Base-by-base conservation (phyloP, 2,888 invertebrate genomes). In the Clitarchus hookeri region DNA sequence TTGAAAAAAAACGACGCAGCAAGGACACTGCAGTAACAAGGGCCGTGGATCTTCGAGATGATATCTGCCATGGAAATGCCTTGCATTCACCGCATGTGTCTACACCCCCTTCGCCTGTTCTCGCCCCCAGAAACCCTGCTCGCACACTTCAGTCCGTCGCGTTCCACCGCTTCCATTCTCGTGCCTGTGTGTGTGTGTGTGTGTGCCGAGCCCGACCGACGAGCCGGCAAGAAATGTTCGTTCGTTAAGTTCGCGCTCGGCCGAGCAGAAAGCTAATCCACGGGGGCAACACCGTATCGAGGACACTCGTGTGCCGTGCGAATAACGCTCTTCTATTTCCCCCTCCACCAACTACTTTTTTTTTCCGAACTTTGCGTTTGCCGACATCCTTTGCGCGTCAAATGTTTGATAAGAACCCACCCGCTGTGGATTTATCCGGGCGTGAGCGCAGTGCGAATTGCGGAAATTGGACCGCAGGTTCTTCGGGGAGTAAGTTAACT, bases 191-290 rank as follows among this genome's bases (percentile, higher is more conserved):
- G 11, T 48, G 48, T 36, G 13, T 26, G 36, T 19, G n/a, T 16
- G 83, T 4, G 48, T 48, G 48, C 6, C 48, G 48, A 16, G 16
- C 48, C 6, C 12, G 48, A 13, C 48, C 48, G 48, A 48, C 48
- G 48, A 48, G 48, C 12, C 48, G 48, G 48, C 48, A 48, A 48
- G 48, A 48, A 48, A 48, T 48, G 48, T 48, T 48, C 48, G 48
- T 48, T 48, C 48, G 48, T 48, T 48, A 48, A 48, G 48, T 65
- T 65, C 65, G 65, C n/a, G 65, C 65, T 65, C 65, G 23, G 65
- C 65, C 65, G 65, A 65, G 65, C n/a, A n/a, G 65, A 65, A 65
- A 65, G 65, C 65, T 65, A 65, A 65, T 65, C n/a, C 65, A 8
- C n/a, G 8, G 8, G 65, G n/a, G 65, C 65, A 6, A n/a, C 65